Evolutionary conservation across 2,888 invertebrate species (phyloP), one percentile per base, ranked within the genome.

Genomic region (Drosophila cognata): DNA sequence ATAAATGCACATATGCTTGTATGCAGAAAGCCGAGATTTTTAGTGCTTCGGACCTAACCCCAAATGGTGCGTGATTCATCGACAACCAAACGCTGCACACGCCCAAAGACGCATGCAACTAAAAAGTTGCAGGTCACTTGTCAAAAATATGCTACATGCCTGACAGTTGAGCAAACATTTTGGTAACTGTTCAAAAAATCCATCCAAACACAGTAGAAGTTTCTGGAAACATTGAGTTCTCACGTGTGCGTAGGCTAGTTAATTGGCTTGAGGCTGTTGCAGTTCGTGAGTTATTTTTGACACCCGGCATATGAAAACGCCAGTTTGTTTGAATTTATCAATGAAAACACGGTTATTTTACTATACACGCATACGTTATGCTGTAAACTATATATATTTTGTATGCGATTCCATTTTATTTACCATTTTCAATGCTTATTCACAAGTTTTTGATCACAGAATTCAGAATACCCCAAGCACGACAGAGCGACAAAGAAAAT

Each of bases 401-500:
- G 35, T 35, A 38, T 16, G 31, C 61, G 55, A 63, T 56, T 50
- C 5, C 35, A 62, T 66, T 57, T 52, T 65, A 61, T 71, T 89
- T 85, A 85, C 84, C 84, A 85, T 85, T 87, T 85, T 87, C 50
- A 73, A 68, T 66, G 84, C 65, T 77, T 83, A 73, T 87, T 75
- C 74, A 71, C 71, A 71, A 81, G 16, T 81, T 84, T 79, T 81
- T 75, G 81, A 87, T 87, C 89, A 85, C 89, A 89, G 88, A 87
- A 77, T 84, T 82, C 29, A 75, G 69, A 74, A 77, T 74, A 71
- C 63, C 67, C 59, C 79, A 84, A 73, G 65, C 64, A 69, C 80
- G 75, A 84, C 81, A 81, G 81, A 88, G 79, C 86, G 81, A 88
- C 81, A 84, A 88, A 83, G 77, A 89, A 84, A 84, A 85, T 85